A percentile compares a stretch with the other conserved stretches of the same genome.
Evolutionary conservation across 2,797 vertebrate species (phyloP).

Genomic region (Leontocebus nigricollis): DNA sequence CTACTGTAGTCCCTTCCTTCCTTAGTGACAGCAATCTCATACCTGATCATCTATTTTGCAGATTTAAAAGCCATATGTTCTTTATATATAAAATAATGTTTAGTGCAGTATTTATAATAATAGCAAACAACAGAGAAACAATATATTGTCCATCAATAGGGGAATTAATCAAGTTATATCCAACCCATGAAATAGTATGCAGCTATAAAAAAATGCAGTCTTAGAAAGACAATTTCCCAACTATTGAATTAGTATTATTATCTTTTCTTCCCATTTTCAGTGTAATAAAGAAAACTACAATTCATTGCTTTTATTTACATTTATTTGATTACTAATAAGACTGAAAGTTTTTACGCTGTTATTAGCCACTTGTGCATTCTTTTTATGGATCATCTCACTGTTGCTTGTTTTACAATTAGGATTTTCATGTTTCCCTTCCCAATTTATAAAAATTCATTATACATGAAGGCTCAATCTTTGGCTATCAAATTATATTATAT

Average conservation of each 20-base stretch:
- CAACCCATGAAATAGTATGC: not conserved
- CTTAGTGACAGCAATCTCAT: not conserved
- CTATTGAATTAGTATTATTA: not conserved
- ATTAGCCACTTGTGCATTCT: not conserved
- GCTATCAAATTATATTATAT: conserved; percentile 13
- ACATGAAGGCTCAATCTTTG: not conserved
- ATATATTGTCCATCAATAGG: not conserved
- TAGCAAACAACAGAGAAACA: conserved; percentile 14
- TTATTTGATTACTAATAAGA: not conserved
- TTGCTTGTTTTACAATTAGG: not conserved
- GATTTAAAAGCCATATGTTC: not conserved
- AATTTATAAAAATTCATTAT: not conserved
- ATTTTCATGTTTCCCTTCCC: conserved; percentile 27
- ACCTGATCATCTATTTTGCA: not conserved
- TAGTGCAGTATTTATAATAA: not conserved
- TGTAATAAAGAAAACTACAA: not conserved
- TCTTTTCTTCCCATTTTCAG: not conserved
- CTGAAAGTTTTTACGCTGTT: not conserved
- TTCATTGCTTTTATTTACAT: not conserved
- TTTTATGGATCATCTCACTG: not conserved
- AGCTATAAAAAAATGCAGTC: not conserved
- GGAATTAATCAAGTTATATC: not conserved
- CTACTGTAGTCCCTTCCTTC: not conserved
- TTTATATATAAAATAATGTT: not conserved
- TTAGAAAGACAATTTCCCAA: not conserved